Evolutionary conservation across 2,888 invertebrate genomes (phyloP).

Genomic region (Platycheirus albimanus): DNA sequence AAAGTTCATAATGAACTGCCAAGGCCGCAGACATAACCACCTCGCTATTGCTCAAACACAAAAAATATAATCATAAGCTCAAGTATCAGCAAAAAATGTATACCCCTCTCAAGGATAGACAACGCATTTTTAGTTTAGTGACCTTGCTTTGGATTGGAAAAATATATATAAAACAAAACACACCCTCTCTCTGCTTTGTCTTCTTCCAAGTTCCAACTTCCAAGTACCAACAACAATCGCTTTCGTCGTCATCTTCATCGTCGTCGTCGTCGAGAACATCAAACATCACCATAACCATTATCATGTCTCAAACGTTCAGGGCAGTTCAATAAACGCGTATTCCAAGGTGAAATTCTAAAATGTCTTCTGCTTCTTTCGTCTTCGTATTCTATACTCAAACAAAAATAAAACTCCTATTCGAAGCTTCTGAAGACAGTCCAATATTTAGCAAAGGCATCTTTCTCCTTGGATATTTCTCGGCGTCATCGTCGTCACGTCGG

Average conservation of each 20-base stretch:
- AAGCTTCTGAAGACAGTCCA: constrained; percentile 52
- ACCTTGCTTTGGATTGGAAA: constrained; percentile 57
- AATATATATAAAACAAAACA: constrained; percentile 31
- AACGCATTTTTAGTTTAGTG: constrained; percentile 64
- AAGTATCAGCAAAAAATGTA: constrained; percentile 28
- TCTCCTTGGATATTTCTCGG: constrained; percentile 37
- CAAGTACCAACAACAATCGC: constrained; percentile 29
- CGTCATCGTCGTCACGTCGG: neutral
- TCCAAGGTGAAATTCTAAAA: constrained; percentile 74
- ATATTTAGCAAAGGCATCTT: constrained; percentile 56
- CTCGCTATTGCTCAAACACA: constrained; percentile 17
- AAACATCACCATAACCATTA: constrained; percentile 73
- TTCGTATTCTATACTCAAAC: constrained; percentile 51
- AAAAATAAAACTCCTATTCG: constrained; percentile 45
- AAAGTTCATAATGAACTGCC: constrained; percentile 29
- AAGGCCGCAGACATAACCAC: constrained; percentile 18
- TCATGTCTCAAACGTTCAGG: constrained; percentile 73
- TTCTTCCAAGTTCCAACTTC: constrained; percentile 18
- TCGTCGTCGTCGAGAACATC: constrained; percentile 38
- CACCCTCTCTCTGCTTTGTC: constrained; percentile 12
- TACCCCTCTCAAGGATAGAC: constrained; percentile 57
- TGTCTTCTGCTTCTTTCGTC: constrained; percentile 67
- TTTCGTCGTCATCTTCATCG: constrained; percentile 18
- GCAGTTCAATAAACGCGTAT: constrained; percentile 73
- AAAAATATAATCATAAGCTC: constrained; percentile 42